phyloP scores from a whole-genome alignment of 2,888 invertebrate species.

The Therioaphis trifolii region DNA sequence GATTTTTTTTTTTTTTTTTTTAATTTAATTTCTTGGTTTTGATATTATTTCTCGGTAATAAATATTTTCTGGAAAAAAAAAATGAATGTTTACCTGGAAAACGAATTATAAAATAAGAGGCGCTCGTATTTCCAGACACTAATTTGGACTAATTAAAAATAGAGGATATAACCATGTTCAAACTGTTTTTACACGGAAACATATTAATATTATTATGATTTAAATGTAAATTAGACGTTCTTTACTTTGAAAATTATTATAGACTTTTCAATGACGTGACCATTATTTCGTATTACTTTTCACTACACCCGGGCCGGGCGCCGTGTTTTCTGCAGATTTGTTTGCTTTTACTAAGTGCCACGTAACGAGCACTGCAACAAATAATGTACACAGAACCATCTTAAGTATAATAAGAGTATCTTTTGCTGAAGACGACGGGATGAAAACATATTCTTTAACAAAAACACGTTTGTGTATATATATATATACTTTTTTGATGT shows the following conservation, averaged over 20 bases:
- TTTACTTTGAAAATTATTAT: background rate
- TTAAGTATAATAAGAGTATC: background rate
- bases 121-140: too few species aligned
- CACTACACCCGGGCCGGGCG: background rate
- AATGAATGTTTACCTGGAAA: too few species aligned
- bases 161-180: too few species aligned
- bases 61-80: too few species aligned
- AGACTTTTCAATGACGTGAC: background rate
- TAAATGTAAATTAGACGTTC: background rate
- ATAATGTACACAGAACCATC: background rate
- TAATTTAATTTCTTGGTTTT: too few species aligned
- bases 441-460: conserved; percentile 16
- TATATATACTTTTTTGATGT: too few species aligned
- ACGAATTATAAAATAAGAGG: too few species aligned
- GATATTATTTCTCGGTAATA: too few species aligned
- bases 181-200: background rate
- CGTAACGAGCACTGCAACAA: background rate
- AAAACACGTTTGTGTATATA: too few species aligned
- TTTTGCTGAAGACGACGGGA: background rate
- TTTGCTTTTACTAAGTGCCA: background rate
- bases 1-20: too few species aligned
- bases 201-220: too few species aligned
- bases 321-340: conserved; percentile 1
- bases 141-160: too few species aligned
- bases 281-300: background rate